Evolutionary conservation across 2,113 vertebrate species (phyloP).

Genomic region (Axis porcinus): DNA sequence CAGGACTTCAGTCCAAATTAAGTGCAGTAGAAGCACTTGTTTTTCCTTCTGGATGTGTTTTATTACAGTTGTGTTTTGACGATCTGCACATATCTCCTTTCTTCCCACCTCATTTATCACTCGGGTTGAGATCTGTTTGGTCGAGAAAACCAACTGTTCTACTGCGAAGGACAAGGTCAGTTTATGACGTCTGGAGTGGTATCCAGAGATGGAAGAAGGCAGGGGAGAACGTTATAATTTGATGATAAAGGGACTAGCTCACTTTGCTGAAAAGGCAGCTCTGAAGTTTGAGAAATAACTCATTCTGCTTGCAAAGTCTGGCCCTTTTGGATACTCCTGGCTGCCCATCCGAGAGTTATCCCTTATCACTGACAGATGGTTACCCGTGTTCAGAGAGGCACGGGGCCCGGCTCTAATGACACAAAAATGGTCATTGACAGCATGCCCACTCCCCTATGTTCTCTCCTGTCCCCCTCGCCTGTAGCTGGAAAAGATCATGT

Average conservation of each 20-base stretch:
- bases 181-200: neutral
- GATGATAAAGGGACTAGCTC: neutral
- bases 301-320: neutral
- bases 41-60: neutral
- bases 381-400: neutral
- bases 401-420: neutral
- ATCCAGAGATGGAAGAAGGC: neutral
- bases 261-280: neutral
- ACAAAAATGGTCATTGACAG: neutral
- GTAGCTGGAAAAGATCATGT: neutral
- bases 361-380: too few species aligned
- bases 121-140: neutral
- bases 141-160: neutral
- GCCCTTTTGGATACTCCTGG: neutral
- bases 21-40: fast-evolving
- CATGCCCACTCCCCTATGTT: neutral
- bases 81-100: neutral
- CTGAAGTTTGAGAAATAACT: neutral
- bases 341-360: neutral
- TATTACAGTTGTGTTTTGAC: neutral
- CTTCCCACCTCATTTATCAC: neutral
- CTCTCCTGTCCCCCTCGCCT: neutral
- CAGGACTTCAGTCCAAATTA: neutral
- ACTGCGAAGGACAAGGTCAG: neutral
- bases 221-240: neutral